Conservation (phyloP, 2,888 invertebrate species). For the Leptopilina myrica region DNA sequence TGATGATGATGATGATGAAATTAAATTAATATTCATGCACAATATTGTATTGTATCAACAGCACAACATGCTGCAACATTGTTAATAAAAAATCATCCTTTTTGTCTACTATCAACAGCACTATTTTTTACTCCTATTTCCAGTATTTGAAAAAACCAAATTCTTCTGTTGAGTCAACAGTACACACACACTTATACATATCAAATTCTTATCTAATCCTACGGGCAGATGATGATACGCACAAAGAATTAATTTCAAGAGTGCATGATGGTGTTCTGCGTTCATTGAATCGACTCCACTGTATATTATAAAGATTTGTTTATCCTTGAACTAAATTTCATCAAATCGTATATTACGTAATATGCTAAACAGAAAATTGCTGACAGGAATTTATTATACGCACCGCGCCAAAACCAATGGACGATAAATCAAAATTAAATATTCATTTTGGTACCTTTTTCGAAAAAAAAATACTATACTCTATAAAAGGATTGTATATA, state of each 20-base stretch:
- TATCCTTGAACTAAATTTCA: slow-evolving; percentile 25
- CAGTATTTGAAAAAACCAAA: slow-evolving; percentile 23
- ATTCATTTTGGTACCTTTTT: neutral
- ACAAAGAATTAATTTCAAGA: slow-evolving; percentile 28
- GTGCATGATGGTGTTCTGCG: slow-evolving; percentile 29
- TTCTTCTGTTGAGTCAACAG: slow-evolving; percentile 10
- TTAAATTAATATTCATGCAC: no score
- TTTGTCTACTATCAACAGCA: no score
- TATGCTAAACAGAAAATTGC: neutral
- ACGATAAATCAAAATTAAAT: neutral
- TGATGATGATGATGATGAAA: no score
- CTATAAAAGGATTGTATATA: no score
- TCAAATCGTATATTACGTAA: slow-evolving; percentile 16
- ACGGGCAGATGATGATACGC: slow-evolving; percentile 17
- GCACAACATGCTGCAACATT: no score
- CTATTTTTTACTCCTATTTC: neutral
- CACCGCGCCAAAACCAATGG: neutral
- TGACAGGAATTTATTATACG: neutral
- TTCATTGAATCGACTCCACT: slow-evolving; percentile 36
- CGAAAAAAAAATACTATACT: no score
- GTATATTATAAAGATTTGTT: slow-evolving; percentile 33
- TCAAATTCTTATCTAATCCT: slow-evolving; percentile 22
- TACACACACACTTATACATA: no score
- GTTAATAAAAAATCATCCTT: no score
- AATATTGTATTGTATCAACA: no score